Conservation (phyloP, 2,888 invertebrate species). For the Aphrophora alni region DNA sequence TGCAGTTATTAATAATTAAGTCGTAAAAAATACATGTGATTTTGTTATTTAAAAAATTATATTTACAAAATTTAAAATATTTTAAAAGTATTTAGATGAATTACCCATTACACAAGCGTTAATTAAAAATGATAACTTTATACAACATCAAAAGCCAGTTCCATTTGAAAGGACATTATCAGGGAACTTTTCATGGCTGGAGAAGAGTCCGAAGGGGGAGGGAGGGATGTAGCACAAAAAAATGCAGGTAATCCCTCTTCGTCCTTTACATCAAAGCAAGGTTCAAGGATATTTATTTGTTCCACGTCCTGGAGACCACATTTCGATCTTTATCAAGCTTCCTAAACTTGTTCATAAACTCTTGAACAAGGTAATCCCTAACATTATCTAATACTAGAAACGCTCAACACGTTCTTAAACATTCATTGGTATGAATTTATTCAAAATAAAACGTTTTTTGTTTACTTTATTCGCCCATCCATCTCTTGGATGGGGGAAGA, state of each 20-base stretch:
- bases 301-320: not conserved
- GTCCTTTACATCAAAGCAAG: not conserved
- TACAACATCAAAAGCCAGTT: not conserved
- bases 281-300: constrained; percentile 6
- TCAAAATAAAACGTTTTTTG: too few species aligned
- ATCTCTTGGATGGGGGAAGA: too few species aligned
- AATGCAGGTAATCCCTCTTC: not conserved
- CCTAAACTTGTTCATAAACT: not conserved
- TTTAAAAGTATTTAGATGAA: not conserved
- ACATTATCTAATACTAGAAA: not conserved
- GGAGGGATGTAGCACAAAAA: not conserved
- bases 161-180: not conserved
- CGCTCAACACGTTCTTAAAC: too few species aligned
- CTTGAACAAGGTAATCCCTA: not conserved
- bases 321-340: not conserved
- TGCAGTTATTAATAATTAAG: too few species aligned
- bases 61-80: too few species aligned
- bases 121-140: not conserved
- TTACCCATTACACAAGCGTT: not conserved
- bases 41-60: too few species aligned
- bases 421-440: too few species aligned
- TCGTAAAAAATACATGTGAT: too few species aligned
- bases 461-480: too few species aligned
- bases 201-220: not conserved
- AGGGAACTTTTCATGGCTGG: too few species aligned